These are phyloP conservation scores for Petrocephalus zakoni DNA, from an alignment of 2,113 vertebrate species.

Conservation along the genomic window DNA sequence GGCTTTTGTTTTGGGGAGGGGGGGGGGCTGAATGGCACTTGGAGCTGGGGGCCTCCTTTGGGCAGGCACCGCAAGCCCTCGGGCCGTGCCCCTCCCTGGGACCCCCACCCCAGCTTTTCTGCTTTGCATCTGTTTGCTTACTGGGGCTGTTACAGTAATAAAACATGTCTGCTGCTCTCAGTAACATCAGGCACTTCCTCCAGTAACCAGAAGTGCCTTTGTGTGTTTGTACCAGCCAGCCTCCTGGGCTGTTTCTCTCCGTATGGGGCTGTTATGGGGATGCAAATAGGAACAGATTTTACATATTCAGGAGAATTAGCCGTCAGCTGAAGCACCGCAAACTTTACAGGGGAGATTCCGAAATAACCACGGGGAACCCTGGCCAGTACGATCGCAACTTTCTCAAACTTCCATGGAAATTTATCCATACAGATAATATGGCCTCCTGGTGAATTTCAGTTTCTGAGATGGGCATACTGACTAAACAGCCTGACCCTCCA, in stretches of 20 bases:
- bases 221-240: background rate
- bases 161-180: background rate
- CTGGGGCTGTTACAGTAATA: background rate
- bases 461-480: background rate
- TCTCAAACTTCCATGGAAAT: background rate
- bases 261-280: background rate
- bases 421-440: background rate
- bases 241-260: background rate
- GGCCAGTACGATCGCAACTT: background rate
- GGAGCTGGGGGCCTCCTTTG: background rate
- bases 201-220: background rate
- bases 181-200: background rate
- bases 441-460: background rate
- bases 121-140: background rate
- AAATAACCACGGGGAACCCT: background rate
- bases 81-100: background rate
- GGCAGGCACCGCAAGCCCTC: background rate
- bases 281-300: background rate
- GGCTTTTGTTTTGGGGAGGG: background rate
- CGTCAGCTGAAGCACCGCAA: background rate
- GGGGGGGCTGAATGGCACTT: background rate
- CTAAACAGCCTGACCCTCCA: background rate
- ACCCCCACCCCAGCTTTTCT: background rate
- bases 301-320: background rate
- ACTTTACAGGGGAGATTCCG: background rate